Conservation (phyloP, 2,888 invertebrate species). For the Drosophila dives region DNA sequence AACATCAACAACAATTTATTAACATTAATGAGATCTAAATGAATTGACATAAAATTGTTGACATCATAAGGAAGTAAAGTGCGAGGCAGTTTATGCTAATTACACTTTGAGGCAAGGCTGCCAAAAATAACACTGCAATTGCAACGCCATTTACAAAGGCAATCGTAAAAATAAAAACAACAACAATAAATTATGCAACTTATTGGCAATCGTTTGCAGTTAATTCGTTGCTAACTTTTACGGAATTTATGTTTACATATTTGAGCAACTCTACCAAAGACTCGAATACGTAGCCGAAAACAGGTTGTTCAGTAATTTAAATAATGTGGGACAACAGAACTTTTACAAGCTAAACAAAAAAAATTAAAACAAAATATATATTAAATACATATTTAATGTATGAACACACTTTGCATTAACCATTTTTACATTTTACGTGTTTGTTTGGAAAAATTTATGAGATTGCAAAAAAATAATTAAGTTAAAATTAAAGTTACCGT, state of each 20-base stretch:
- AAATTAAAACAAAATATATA: neutral
- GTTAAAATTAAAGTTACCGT: slow-evolving; percentile 17
- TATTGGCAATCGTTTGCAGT: neutral
- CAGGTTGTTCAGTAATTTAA: neutral
- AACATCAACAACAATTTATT: slow-evolving; percentile 13
- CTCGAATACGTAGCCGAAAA: neutral
- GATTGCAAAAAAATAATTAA: slow-evolving; percentile 54
- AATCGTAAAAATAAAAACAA: neutral
- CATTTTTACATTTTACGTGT: slow-evolving; percentile 20
- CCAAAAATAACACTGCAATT: slow-evolving; percentile 41
- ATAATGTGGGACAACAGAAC: neutral
- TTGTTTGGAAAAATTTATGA: slow-evolving; percentile 47
- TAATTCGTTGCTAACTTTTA: neutral
- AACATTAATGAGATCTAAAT: slow-evolving; percentile 26
- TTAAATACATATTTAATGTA: no score
- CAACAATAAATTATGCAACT: slow-evolving; percentile 8
- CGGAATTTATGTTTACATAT: neutral
- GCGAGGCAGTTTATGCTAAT: slow-evolving; percentile 50
- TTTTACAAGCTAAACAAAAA: neutral
- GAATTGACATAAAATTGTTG: slow-evolving; percentile 47
- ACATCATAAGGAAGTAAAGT: slow-evolving; percentile 65
- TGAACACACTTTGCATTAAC: no score
- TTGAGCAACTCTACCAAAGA: neutral
- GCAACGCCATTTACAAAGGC: slow-evolving; percentile 19
- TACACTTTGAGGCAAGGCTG: slow-evolving; percentile 39